phyloP scores from a whole-genome alignment of 2,888 invertebrate genomes.

The Chloroclystis v-ata region DNA sequence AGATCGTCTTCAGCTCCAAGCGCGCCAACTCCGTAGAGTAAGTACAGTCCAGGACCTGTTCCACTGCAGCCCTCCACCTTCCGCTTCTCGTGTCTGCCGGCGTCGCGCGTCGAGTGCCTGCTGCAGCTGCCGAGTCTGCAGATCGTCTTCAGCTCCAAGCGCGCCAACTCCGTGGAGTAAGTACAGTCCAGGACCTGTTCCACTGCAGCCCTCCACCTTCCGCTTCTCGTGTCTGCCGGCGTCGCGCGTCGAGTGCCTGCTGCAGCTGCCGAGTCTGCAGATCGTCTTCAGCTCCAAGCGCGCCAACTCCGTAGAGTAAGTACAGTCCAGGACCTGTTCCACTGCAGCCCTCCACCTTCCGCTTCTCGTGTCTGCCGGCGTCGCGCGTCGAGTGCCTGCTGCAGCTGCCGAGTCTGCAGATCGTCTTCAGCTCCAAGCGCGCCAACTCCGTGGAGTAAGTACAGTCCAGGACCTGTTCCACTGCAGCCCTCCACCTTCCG shows the following conservation, averaged over 20 bases:
- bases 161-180: conserved; percentile 85
- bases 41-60: conserved; percentile 81
- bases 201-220: neutral
- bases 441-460: no score
- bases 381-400: neutral
- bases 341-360: neutral
- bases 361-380: neutral
- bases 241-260: neutral
- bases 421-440: neutral
- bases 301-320: no score
- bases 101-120: conserved; percentile 96
- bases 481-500: neutral
- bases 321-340: no score
- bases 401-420: neutral
- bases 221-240: neutral
- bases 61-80: conserved; percentile 98
- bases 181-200: conserved; percentile 34
- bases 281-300: neutral
- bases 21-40: conserved; percentile 85
- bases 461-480: no score
- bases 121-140: conserved; percentile 97
- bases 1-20: conserved; percentile 97
- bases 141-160: conserved; percentile 96
- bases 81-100: conserved; percentile 96
- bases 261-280: neutral